Conservation (phyloP, 2,113 vertebrate genomes). For the Tympanuchus pallidicinctus region DNA sequence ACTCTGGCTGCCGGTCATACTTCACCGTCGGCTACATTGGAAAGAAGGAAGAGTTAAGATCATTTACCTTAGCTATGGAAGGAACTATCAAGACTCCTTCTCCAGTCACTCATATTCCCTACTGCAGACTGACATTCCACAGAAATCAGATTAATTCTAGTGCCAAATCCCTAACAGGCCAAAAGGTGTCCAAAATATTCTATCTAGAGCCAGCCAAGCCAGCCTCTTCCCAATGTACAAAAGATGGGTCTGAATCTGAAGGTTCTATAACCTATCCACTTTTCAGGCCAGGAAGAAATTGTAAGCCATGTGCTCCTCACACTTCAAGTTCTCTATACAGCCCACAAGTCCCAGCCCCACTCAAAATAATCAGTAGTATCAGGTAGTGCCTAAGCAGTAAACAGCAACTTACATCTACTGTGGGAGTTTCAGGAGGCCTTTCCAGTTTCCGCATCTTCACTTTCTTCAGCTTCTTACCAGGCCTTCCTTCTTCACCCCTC, state of each 20-base stretch:
- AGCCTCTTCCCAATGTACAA: neutral
- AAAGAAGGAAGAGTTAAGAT: neutral
- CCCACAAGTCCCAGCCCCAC: neutral
- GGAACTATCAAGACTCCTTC: neutral
- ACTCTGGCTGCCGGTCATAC: conserved; percentile 94
- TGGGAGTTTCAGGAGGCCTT: conserved; percentile 93
- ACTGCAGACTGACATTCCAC: neutral
- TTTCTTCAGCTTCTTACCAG: conserved; percentile 93
- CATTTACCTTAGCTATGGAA: neutral
- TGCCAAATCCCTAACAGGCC: neutral
- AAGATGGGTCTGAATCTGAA: neutral
- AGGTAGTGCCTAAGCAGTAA: neutral
- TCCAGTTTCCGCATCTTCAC: conserved; percentile 92
- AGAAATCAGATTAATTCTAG: neutral
- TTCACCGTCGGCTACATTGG: conserved; percentile 91
- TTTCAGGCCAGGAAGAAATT: neutral
- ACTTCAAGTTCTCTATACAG: neutral
- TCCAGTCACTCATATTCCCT: neutral
- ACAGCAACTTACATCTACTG: conserved; percentile 88
- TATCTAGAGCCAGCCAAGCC: neutral
- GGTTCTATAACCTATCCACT: neutral
- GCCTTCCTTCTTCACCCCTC: conserved; percentile 93
- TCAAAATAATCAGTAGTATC: neutral
- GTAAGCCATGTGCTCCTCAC: neutral
- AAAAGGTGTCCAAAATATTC: neutral